Percentiles rank a stretch among this genome's conserved stretches.
phyloP scores from a whole-genome alignment of 1,140 invertebrate genomes.

The Laupala kohalensis region DNA sequence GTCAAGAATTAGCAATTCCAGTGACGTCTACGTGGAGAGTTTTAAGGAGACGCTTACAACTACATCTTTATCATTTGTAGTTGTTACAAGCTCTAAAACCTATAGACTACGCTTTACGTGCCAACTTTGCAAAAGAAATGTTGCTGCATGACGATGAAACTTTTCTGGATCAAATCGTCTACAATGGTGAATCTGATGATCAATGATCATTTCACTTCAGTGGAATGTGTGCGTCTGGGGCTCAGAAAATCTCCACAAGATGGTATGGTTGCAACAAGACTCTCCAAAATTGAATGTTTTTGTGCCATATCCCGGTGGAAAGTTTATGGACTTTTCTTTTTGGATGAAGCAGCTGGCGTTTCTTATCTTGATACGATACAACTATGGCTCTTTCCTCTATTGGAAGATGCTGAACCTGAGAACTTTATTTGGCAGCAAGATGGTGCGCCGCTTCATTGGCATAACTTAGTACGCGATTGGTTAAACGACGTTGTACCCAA shows the following conservation, averaged over 20 bases:
- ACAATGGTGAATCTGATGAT: slow-evolving; percentile 9
- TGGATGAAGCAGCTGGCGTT: background rate
- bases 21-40: no score
- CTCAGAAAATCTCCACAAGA: slow-evolving; percentile 6
- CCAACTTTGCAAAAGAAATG: background rate
- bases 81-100: slow-evolving; percentile 8
- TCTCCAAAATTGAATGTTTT: slow-evolving; percentile 6
- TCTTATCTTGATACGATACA: slow-evolving; percentile 4
- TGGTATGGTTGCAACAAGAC: background rate
- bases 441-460: slow-evolving; percentile 27
- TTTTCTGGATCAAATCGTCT: slow-evolving; percentile 6
- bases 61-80: slow-evolving; percentile 5
- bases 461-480: slow-evolving; percentile 19
- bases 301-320: slow-evolving; percentile 6
- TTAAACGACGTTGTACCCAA: slow-evolving; percentile 23
- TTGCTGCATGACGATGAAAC: slow-evolving; percentile 6
- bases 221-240: slow-evolving; percentile 5
- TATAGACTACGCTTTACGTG: no score
- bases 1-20: no score
- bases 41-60: slow-evolving; percentile 1
- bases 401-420: slow-evolving; percentile 4
- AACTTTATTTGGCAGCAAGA: slow-evolving; percentile 26
- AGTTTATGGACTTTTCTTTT: slow-evolving; percentile 7
- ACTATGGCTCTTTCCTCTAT: slow-evolving; percentile 2
- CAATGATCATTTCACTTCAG: background rate